Evolutionary conservation across 92 coral and sea anemone species (phyloP), one percentile per base, ranked within the genome.

Genomic region (Umimayanthus kanabou): DNA sequence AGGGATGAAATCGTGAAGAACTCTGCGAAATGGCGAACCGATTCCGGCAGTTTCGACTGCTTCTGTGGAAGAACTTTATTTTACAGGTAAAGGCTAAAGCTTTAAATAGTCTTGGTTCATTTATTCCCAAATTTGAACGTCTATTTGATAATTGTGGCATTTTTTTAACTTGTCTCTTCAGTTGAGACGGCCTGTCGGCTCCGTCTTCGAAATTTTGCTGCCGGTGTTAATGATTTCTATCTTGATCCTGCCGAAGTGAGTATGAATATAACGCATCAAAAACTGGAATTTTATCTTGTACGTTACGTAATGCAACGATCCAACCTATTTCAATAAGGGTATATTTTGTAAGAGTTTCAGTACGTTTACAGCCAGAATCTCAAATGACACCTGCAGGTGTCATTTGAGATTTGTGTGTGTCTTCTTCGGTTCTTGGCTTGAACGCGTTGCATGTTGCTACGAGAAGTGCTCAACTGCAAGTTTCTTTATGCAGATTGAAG

Each of bases 31-130:
- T 92, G 98, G 96, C 98, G 42, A 90, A 94, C 85, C 92, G 97
- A 33, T 93, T 97, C 87, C 97, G 98, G 67, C 99, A 97, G 77
- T 97, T 97, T 90, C 98, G 99, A 58, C 89, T 97, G 77, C 90
- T 97, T 64, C 86, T 97, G 15, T 97, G 99, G 99, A 97, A 97
- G 88, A 97, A 97, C 91, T 97, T 97, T 79, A 87, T 97, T 10
- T 82, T 97, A 43, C 99, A 97, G 98, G 99, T 97, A 84, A 82
- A 88, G 49, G 65, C 14, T 33, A 1, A 45, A 25, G 33, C 23
- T 66, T 15, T 8, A 16, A 75, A 43, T 8, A 80, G 20, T n/a
- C 15, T 4, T 14, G 14, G 18, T n/a, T 25, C 8, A 74, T 33
- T 61, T 65, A 6, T 42, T 7, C 22, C 20, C 20, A 8, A 23